Evolutionary conservation across 2,888 invertebrate genomes (phyloP), one percentile per base, ranked within the genome.

Genomic region (Holacanthella duospinosa): DNA sequence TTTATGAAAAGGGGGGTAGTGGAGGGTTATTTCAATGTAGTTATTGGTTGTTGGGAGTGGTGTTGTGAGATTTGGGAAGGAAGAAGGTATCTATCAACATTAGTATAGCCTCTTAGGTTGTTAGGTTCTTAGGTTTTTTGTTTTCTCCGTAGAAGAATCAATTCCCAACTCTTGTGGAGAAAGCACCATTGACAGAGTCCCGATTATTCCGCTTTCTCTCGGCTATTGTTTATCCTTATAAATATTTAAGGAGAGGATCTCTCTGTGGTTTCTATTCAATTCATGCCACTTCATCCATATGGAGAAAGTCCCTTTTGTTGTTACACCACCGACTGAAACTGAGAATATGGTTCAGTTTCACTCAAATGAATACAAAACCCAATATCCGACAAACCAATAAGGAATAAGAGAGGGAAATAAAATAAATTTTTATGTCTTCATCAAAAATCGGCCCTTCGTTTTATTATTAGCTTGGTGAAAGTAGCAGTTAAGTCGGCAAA

Each of bases 211-310:
- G n/a, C n/a, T n/a, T n/a, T n/a, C n/a, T n/a, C n/a, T n/a, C n/a
- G n/a, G n/a, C n/a, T n/a, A n/a, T 6, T 29, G 57, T 57, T 28
- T 29, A 29, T 57, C 57, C 57, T 57, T 27, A 57, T 57, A 27
- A 57, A 27, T 57, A 27, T 57, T 57, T 57, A 29, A 57, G 55
- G 29, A 4, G 21, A 27, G 26, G 55, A 6, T 55, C n/a, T 55
- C 26, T 36, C 36, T 36, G 36, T 36, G 36, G 36, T 6, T 36
- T 36, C 36, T 16, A 36, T 36, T 36, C 9, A 36, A 36, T 36
- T 36, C 36, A 36, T 36, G 36, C 6, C 16, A 12, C 16, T 16
- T 36, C 36, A 36, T 36, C 36, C 36, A 36, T 36, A 36, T 36
- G 36, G 48, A 48, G 48, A 48, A 48, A 48, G 48, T 4, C 48